phyloP scores from a whole-genome alignment of 1,140 invertebrate species.

The Drosophila pallidifrons region DNA sequence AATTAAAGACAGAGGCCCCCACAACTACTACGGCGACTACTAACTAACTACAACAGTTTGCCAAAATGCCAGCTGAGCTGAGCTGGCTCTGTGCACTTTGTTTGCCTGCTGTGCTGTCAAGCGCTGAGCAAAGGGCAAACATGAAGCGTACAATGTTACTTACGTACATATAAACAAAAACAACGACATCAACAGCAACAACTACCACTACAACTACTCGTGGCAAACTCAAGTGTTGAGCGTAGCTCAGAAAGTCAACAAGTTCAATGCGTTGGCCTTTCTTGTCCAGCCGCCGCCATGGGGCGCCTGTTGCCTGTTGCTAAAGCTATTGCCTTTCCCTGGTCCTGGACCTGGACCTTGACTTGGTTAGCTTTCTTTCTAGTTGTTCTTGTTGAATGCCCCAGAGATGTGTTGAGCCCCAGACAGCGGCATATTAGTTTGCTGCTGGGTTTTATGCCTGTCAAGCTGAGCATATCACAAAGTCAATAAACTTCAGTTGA shows the following conservation, averaged over 20 bases:
- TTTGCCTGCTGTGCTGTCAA: slow-evolving; percentile 42
- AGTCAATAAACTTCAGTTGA: slow-evolving; percentile 24
- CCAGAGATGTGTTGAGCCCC: slow-evolving; percentile 11
- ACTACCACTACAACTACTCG: slow-evolving; percentile 24
- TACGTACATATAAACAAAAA: slow-evolving; percentile 21
- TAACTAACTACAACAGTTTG: slow-evolving; percentile 7
- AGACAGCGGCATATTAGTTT: slow-evolving; percentile 40
- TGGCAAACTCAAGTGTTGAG: slow-evolving; percentile 47
- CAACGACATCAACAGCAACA: slow-evolving; percentile 32
- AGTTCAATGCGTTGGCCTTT: slow-evolving; percentile 58
- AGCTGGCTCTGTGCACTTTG: slow-evolving; percentile 23
- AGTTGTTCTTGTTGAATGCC: slow-evolving; percentile 17
- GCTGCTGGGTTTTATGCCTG: slow-evolving; percentile 16
- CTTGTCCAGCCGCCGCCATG: slow-evolving; percentile 37
- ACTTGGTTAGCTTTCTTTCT: slow-evolving; percentile 24
- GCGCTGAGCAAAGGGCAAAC: slow-evolving; percentile 40
- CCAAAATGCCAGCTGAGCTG: slow-evolving; percentile 16
- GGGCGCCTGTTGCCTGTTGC: slow-evolving; percentile 49
- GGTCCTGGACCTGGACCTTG: slow-evolving; percentile 5
- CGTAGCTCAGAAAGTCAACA: slow-evolving; percentile 53
- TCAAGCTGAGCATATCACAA: slow-evolving; percentile 18
- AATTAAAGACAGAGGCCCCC: slow-evolving; percentile 41
- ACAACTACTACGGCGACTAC: background rate
- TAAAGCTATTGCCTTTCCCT: slow-evolving; percentile 14
- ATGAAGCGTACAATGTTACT: slow-evolving; percentile 31